phyloP scores from a whole-genome alignment of 2,888 invertebrate species.

The Euplagia quadripunctaria region DNA sequence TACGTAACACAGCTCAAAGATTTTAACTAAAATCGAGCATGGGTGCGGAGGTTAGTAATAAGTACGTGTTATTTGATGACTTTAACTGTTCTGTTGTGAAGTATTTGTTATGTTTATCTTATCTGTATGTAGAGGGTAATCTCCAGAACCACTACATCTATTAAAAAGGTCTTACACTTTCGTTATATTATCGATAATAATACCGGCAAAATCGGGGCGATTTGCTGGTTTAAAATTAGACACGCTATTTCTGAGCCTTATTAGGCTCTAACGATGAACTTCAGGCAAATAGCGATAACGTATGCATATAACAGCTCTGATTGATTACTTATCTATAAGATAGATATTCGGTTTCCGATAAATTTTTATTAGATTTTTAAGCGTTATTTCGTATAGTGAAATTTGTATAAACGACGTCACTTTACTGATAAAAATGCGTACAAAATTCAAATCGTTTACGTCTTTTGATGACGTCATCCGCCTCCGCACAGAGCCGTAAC shows the following conservation, averaged over 20 bases:
- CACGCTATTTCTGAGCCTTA: too few relatives aligned
- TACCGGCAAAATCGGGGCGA: too few relatives aligned
- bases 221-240: background rate
- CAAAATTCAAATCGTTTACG: conserved; percentile 51
- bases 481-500: conserved; percentile 52
- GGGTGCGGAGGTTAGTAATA: too few relatives aligned
- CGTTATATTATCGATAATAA: background rate
- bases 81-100: background rate
- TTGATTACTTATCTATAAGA: background rate
- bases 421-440: conserved; percentile 39
- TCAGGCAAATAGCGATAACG: background rate
- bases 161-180: background rate
- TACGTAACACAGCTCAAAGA: background rate
- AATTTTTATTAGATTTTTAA: background rate
- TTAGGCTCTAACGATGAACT: background rate
- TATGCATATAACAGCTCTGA: background rate
- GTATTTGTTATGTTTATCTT: background rate
- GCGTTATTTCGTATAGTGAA: conserved; percentile 9
- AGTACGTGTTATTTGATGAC: background rate
- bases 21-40: background rate
- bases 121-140: background rate
- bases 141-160: background rate
- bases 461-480: conserved; percentile 63
- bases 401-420: conserved; percentile 47
- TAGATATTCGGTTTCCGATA: background rate